Conservation (phyloP, 2,888 invertebrate genomes). For the Cepaea hortensis region DNA sequence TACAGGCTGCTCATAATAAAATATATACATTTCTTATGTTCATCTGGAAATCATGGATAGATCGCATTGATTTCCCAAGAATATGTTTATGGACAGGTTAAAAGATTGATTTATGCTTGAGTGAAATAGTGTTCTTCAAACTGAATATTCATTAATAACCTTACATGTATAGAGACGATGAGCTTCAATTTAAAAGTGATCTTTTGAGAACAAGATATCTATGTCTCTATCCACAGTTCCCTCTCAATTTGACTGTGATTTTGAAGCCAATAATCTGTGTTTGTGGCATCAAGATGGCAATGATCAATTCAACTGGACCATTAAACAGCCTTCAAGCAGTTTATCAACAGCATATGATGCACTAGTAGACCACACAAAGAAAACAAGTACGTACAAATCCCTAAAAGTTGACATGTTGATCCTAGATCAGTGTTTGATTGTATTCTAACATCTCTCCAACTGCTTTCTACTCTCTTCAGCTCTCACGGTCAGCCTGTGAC, state of each 20-base stretch:
- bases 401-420: neutral
- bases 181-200: too few relatives aligned
- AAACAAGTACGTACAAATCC: conserved; percentile 44
- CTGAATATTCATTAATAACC: too few relatives aligned
- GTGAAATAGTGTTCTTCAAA: too few relatives aligned
- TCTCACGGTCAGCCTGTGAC: neutral
- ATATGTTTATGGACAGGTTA: too few relatives aligned
- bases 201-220: neutral
- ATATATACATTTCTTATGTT: too few relatives aligned
- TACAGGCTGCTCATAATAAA: too few relatives aligned
- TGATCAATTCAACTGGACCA: conserved; percentile 60
- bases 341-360: conserved; percentile 37
- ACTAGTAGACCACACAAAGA: conserved; percentile 57
- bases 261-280: conserved; percentile 65
- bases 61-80: too few relatives aligned
- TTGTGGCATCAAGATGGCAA: conserved; percentile 62
- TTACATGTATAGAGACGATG: too few relatives aligned
- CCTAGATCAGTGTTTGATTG: neutral
- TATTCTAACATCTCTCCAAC: neutral
- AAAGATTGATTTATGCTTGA: too few relatives aligned
- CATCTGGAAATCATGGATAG: too few relatives aligned
- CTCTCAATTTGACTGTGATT: conserved; percentile 65
- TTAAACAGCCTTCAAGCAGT: neutral
- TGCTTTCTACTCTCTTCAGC: neutral
- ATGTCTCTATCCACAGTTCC: conserved; percentile 51